A percentile compares a stretch with the other conserved stretches of the same genome.
Conservation (phyloP, 2,113 vertebrate genomes). For the Tachycineta bicolor region DNA sequence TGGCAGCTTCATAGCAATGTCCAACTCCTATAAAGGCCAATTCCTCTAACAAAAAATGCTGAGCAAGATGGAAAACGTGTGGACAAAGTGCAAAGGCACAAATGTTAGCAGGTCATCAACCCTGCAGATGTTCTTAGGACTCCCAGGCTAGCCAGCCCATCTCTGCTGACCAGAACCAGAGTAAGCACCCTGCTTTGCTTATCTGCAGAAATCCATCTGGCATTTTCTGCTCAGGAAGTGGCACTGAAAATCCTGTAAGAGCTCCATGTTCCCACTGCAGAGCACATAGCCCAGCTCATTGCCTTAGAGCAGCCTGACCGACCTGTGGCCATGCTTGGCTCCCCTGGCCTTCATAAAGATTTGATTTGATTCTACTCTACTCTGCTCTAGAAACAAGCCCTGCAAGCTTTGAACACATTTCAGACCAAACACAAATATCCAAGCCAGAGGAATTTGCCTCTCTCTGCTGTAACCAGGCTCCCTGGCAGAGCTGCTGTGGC, state of each 20-base stretch:
- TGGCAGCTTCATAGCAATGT: not conserved
- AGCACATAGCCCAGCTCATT: not conserved
- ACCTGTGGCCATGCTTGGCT: accelerated
- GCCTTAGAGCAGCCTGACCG: not conserved
- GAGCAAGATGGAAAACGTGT: accelerated
- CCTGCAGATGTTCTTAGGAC: not conserved
- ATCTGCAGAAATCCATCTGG: not conserved
- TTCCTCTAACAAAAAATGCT: not conserved
- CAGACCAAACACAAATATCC: constrained; percentile 36
- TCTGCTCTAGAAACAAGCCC: not conserved
- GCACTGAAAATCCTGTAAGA: not conserved
- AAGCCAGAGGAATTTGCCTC: constrained; percentile 30
- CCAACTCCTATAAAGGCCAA: not conserved
- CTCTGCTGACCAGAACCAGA: not conserved
- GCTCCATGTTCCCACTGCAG: too few species aligned
- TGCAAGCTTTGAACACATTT: not conserved
- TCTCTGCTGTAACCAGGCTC: constrained; percentile 1
- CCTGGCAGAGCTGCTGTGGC: not conserved
- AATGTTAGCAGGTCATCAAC: not conserved
- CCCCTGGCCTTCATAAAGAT: not conserved
- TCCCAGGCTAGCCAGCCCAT: not conserved
- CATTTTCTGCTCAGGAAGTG: not conserved
- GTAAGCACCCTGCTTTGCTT: not conserved
- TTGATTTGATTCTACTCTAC: not conserved
- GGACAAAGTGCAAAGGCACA: not conserved